Conservation (phyloP, 2,113 vertebrate genomes). For the Pholis gunnellus region DNA sequence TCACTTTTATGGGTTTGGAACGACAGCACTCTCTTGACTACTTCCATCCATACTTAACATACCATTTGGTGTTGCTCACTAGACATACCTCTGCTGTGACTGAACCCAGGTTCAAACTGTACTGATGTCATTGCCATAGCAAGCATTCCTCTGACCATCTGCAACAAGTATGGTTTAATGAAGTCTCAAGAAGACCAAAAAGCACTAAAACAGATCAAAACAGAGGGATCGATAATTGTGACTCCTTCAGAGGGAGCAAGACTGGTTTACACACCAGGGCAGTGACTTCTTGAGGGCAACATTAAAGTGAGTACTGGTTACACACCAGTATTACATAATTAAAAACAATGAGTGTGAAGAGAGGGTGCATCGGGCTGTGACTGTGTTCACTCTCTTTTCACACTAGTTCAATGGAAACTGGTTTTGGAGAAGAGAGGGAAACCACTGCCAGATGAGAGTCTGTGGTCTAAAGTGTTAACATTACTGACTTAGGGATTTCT, state of each 20-base stretch:
- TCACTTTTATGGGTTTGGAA: slow-evolving; percentile 20
- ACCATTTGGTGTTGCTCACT: slow-evolving; percentile 42
- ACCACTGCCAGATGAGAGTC: rapidly evolving
- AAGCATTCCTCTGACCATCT: slow-evolving; percentile 36
- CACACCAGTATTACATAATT: background rate
- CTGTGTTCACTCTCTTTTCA: background rate
- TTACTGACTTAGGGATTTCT: background rate
- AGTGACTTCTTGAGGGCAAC: background rate
- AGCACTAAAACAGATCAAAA: background rate
- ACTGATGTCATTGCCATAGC: slow-evolving; percentile 48
- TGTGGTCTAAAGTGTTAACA: background rate
- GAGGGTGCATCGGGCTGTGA: background rate
- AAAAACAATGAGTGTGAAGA: background rate
- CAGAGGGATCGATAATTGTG: background rate
- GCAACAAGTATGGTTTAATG: background rate
- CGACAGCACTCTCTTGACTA: background rate
- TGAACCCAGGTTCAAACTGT: slow-evolving; percentile 35
- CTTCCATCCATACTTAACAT: slow-evolving; percentile 55
- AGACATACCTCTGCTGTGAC: slow-evolving; percentile 66
- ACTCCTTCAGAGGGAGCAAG: background rate
- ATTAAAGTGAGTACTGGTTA: background rate
- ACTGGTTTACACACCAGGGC: background rate
- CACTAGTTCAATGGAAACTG: background rate
- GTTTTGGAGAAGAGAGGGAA: background rate
- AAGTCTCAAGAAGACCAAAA: background rate